phyloP scores from a whole-genome alignment of 1,140 invertebrate genomes.

The Archegozetes longisetosus region DNA sequence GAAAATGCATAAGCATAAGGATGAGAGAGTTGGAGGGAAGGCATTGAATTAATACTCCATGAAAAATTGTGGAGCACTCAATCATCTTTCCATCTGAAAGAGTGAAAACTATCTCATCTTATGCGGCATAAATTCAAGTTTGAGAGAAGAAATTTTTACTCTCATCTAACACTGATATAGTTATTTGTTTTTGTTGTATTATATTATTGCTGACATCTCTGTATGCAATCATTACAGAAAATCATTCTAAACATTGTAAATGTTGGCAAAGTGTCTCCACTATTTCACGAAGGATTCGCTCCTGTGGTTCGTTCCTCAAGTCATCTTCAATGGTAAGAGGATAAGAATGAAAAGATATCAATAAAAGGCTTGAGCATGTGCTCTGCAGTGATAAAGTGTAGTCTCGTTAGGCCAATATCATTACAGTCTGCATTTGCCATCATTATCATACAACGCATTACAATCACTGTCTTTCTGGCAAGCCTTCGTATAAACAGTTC shows the following conservation, averaged over 20 bases:
- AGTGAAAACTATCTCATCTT: neutral
- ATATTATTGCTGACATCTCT: no score
- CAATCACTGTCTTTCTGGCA: neutral
- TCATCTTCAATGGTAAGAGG: conserved; percentile 67
- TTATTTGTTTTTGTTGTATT: no score
- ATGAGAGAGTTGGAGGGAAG: no score
- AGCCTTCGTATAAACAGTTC: neutral
- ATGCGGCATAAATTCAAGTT: neutral
- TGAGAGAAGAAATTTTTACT: no score
- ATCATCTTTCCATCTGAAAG: neutral
- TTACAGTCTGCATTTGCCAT: neutral
- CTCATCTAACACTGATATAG: no score
- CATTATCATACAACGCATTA: neutral
- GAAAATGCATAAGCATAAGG: neutral
- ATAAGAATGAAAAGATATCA: conserved; percentile 3
- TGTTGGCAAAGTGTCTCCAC: conserved; percentile 73
- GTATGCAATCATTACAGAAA: conserved; percentile 55
- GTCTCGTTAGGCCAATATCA: no score
- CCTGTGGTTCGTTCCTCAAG: conserved; percentile 81
- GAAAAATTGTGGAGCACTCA: neutral
- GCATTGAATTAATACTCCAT: neutral
- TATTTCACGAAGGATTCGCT: conserved; percentile 78
- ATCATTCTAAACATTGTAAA: conserved; percentile 97
- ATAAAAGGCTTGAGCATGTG: conserved; percentile 15
- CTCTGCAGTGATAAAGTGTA: no score